Conservation (phyloP, 2,888 invertebrate species). For the Cephus pygmeus region DNA sequence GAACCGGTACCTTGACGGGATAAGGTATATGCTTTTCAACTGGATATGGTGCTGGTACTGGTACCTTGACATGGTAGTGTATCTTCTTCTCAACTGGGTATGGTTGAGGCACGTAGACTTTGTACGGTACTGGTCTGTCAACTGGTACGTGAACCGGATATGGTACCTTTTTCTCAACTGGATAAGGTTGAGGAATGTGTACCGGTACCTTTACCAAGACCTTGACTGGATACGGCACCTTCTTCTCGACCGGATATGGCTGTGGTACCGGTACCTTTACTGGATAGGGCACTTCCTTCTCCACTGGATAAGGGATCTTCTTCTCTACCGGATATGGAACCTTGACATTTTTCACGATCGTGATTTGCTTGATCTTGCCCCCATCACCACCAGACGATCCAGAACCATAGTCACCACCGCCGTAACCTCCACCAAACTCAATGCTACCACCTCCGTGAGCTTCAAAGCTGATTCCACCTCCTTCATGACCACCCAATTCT, state of each 20-base stretch:
- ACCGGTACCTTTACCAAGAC: conserved; percentile 66
- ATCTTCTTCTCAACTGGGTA: conserved; percentile 63
- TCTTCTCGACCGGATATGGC: conserved; percentile 70
- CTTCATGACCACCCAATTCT: conserved; percentile 24
- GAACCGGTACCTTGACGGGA: conserved; percentile 78
- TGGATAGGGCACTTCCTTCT: conserved; percentile 72
- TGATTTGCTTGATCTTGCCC: conserved; percentile 57
- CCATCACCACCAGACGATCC: conserved; percentile 37
- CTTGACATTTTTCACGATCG: conserved; percentile 62
- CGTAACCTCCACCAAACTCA: conserved; percentile 5
- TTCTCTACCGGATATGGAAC: conserved; percentile 77
- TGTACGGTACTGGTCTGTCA: conserved; percentile 62
- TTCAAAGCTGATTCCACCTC: conserved; percentile 17
- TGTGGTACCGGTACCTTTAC: conserved; percentile 68
- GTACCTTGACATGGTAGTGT: conserved; percentile 57
- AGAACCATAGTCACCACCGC: conserved; percentile 10
- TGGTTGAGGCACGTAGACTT: conserved; percentile 62
- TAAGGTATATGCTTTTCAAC: conserved; percentile 75
- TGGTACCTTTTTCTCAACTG: conserved; percentile 62
- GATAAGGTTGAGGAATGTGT: conserved; percentile 63
- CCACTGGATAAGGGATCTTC: conserved; percentile 75
- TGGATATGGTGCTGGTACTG: conserved; percentile 57
- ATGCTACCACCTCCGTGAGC: conserved; percentile 14
- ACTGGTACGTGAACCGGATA: conserved; percentile 63
- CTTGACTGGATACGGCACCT: conserved; percentile 61